A percentile compares a stretch with the other conserved stretches of the same genome.
Conservation (phyloP, 2,797 vertebrate genomes). For the Ispidina lecontei region DNA sequence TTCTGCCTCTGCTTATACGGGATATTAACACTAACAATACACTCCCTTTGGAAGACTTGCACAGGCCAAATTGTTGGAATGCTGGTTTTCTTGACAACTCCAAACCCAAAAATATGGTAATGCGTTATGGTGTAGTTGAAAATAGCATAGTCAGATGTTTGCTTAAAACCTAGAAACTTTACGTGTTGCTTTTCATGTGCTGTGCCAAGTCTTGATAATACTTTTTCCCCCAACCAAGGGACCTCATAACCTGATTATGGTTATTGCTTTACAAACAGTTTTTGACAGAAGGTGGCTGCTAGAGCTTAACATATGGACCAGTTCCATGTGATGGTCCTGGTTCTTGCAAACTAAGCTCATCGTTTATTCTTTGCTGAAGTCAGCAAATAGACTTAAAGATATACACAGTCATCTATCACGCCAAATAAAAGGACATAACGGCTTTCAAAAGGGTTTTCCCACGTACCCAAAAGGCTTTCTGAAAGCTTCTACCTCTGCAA, state of each 20-base stretch:
- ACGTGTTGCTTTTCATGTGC: conserved; percentile 90
- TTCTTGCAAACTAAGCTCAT: conserved; percentile 93
- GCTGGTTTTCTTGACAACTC: conserved; percentile 85
- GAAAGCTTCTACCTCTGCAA: conserved; percentile 99
- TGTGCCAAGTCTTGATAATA: conserved; percentile 90
- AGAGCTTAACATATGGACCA: conserved; percentile 86
- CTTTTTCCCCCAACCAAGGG: conserved; percentile 89
- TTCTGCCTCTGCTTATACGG: conserved; percentile 99
- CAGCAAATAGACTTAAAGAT: conserved; percentile 94
- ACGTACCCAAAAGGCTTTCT: conserved; percentile 97
- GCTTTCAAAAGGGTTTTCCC: conserved; percentile 96
- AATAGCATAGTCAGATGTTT: conserved; percentile 87
- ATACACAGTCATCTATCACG: conserved; percentile 92
- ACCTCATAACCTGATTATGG: conserved; percentile 90
- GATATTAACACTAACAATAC: conserved; percentile 91
- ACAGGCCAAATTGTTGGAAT: conserved; percentile 86
- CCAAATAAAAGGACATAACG: conserved; percentile 96
- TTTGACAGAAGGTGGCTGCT: conserved; percentile 89
- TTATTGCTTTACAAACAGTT: conserved; percentile 92
- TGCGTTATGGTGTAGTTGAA: conserved; percentile 85
- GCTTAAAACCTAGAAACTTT: conserved; percentile 92
- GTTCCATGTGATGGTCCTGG: conserved; percentile 86
- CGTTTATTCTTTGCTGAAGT: conserved; percentile 92
- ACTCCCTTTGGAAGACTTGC: conserved; percentile 88
- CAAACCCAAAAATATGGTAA: conserved; percentile 86